Conservation (phyloP, 2,113 vertebrate species). For the Pelusios castaneus region DNA sequence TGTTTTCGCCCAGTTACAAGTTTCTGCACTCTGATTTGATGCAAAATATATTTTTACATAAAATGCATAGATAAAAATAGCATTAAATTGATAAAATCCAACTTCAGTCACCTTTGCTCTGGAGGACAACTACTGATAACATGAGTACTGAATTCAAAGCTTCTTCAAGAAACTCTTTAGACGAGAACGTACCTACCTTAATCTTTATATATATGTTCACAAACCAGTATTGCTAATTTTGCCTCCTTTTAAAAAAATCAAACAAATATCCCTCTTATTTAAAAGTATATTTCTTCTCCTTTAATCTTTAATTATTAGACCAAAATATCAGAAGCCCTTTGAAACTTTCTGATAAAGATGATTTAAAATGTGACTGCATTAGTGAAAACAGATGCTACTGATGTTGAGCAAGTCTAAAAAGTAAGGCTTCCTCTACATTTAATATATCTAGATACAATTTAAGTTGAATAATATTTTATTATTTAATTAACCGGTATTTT, state of each 20-base stretch:
- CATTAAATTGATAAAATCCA: not conserved
- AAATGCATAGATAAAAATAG: not conserved
- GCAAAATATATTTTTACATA: not conserved
- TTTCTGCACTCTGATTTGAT: not conserved
- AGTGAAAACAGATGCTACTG: not conserved
- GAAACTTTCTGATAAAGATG: not conserved
- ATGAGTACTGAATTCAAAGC: slow-evolving; percentile 7
- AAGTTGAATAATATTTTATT: not conserved
- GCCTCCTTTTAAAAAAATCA: not conserved
- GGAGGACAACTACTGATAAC: not conserved
- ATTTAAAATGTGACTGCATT: not conserved
- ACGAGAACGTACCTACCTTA: slow-evolving; percentile 28
- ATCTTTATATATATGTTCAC: not conserved
- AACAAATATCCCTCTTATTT: not conserved
- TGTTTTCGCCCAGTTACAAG: not conserved
- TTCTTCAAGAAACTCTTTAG: not conserved
- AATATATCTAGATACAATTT: not conserved
- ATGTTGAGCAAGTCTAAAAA: not conserved
- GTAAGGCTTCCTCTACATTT: not conserved
- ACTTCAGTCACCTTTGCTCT: not conserved
- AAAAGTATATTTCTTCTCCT: not conserved
- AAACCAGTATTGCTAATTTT: slow-evolving; percentile 1
- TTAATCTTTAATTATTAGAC: not conserved
- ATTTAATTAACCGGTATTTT: not conserved
- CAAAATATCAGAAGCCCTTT: not conserved